Conservation (phyloP, 1,140 invertebrate genomes). For the Drosophila lacteicornis region DNA sequence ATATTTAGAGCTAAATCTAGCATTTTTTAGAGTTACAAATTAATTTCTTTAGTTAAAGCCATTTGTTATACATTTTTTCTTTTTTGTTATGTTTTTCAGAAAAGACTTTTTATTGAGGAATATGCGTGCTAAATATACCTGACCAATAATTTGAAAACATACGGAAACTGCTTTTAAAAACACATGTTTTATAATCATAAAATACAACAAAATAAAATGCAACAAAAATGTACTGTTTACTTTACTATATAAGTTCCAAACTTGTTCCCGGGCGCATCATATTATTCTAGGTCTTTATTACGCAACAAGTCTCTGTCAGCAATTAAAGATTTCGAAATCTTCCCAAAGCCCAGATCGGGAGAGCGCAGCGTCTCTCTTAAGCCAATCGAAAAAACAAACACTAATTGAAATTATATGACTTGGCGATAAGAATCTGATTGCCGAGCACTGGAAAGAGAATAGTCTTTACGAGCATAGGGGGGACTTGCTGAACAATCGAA, state of each 20-base stretch:
- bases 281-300: not conserved
- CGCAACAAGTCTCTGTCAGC: conserved; percentile 1
- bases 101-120: no score
- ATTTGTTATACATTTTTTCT: not conserved
- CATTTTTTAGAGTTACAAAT: no score
- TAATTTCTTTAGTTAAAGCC: no score
- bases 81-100: not conserved
- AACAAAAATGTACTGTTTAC: not conserved
- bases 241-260: not conserved
- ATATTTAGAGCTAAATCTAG: no score
- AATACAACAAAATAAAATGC: no score
- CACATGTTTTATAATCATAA: not conserved
- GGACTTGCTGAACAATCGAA: conserved; percentile 48
- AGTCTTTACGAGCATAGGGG: conserved; percentile 16
- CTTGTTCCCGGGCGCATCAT: not conserved
- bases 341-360: conserved; percentile 10
- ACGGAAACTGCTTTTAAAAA: not conserved
- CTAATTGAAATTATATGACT: conserved; percentile 75
- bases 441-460: not conserved
- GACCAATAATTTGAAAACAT: not conserved
- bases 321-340: conserved; percentile 24
- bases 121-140: not conserved
- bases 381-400: conserved; percentile 44
- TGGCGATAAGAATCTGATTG: conserved; percentile 67
- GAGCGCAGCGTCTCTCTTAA: not conserved